Percentiles rank a stretch among this genome's conserved stretches.
phyloP scores from a whole-genome alignment of 2,113 vertebrate genomes.

The Choloepus hoffmanni region DNA sequence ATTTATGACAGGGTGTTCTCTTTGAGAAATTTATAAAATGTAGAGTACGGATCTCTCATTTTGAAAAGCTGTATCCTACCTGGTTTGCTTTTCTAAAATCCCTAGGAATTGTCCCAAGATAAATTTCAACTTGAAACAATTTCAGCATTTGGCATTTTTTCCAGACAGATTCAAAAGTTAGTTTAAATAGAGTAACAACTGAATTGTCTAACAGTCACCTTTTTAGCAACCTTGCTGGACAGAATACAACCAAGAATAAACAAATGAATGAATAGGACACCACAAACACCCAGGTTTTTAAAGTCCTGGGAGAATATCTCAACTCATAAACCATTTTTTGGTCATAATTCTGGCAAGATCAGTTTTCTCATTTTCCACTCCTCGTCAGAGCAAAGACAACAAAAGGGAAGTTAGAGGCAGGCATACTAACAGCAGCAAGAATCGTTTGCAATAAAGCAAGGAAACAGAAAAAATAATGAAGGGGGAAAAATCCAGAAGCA shows the following conservation, averaged over 20 bases:
- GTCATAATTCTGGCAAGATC: not conserved
- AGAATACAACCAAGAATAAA: conserved; percentile 10
- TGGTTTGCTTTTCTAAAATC: conserved; percentile 52
- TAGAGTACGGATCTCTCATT: not conserved
- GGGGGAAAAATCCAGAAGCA: not conserved
- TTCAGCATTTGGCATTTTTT: conserved; percentile 42
- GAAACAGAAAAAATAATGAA: not conserved
- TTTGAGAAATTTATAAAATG: not conserved
- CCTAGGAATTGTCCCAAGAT: conserved; percentile 40
- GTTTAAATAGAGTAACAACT: not conserved
- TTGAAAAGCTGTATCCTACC: not conserved
- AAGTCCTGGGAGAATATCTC: not conserved
- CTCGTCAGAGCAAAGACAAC: not conserved
- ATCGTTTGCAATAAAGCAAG: not conserved
- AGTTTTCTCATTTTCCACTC: not conserved
- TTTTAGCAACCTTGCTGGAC: not conserved
- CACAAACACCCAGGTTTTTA: not conserved
- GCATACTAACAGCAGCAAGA: not conserved
- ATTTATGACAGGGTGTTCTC: not conserved
- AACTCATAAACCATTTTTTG: not conserved
- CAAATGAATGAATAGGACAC: not conserved
- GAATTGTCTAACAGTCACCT: conserved; percentile 29
- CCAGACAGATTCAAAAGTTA: conserved; percentile 37
- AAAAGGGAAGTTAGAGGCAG: not conserved
- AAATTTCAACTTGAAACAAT: conserved; percentile 8